Evolutionary conservation across 2,888 invertebrate species (phyloP), one percentile per base, ranked within the genome.

Genomic region (Calameuta filiformis): DNA sequence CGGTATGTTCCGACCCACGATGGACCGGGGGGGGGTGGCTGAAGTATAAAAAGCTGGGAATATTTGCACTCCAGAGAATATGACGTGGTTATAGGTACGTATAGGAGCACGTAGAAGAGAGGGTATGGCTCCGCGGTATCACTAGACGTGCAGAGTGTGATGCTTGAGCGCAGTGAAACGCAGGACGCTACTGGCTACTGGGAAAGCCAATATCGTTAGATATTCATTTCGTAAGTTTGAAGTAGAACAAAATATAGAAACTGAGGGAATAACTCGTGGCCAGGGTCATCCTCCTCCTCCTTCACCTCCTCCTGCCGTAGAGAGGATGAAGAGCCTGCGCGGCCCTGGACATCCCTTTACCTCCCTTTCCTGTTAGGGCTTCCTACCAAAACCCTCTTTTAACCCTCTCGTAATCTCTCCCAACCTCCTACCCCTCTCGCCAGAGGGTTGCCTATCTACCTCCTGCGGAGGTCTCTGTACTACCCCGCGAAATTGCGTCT

Each of bases 181-280:
- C 82, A 76, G 78, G 81, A 84, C 69, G 79, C 82, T 82, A 81
- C 78, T 79, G 77, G 82, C 82, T 81, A 78, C 82, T 84, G 80
- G 83, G 80, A 84, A 83, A 87, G 85, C 88, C 90, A 89, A 91
- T 91, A 90, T 90, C 90, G 87, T 90, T 89, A 90, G 90, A 90
- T 90, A 90, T 89, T 91, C 90, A 89, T 90, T 90, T 88, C 88
- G 88, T 89, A 90, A 91, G 89, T 90, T 91, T 91, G 85, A 88
- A 91, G 89, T 91, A 89, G 89, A 89, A 90, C 87, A 89, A 90
- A 89, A 90, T 90, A 89, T 89, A 89, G 86, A 87, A 88, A 88
- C 87, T 86, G 83, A 79, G 80, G 85, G 85, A 85, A 85, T 81
- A 86, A 85, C 84, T 83, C 85, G 75, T n/a, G 75, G 75, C 75